Percentiles rank a stretch among this genome's conserved stretches.
Conservation (phyloP, 92 coral and sea anemone genomes). For the Zoanthus solanderi region DNA sequence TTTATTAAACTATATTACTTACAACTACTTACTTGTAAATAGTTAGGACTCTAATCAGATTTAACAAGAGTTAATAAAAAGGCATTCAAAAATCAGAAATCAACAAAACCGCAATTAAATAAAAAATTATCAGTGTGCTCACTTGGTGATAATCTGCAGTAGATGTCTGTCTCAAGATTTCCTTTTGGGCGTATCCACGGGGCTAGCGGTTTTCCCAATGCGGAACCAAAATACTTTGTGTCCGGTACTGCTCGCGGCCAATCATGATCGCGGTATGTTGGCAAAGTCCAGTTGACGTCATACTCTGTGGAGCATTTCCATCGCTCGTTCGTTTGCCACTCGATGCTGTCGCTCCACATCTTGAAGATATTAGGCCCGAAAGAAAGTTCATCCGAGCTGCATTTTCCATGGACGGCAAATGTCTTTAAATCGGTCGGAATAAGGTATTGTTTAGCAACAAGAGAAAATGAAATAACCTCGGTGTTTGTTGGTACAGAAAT, state of each 20-base stretch:
- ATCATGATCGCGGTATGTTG: background rate
- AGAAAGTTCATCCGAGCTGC: background rate
- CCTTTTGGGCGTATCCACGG: background rate
- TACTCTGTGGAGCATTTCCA: slow-evolving; percentile 7
- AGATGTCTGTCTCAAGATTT: background rate
- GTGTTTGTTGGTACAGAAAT: too few relatives aligned
- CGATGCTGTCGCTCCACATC: slow-evolving; percentile 12
- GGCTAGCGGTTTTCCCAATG: slow-evolving; percentile 6
- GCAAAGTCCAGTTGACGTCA: slow-evolving; percentile 13
- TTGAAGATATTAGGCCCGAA: background rate
- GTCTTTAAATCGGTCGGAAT: background rate
- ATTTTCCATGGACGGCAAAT: slow-evolving; percentile 18
- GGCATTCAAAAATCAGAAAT: too few relatives aligned
- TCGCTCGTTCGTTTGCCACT: background rate
- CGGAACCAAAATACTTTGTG: background rate
- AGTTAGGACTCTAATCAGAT: too few relatives aligned
- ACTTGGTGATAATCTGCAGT: background rate
- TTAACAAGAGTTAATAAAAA: too few relatives aligned
- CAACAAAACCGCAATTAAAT: background rate
- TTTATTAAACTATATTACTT: too few relatives aligned
- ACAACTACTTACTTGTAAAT: too few relatives aligned
- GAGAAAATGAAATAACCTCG: background rate
- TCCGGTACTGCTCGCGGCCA: background rate
- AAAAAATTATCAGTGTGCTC: background rate
- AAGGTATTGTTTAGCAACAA: slow-evolving; percentile 4